Evolutionary conservation across 2,797 vertebrate species (phyloP).

Genomic region (Graptemys geographica): DNA sequence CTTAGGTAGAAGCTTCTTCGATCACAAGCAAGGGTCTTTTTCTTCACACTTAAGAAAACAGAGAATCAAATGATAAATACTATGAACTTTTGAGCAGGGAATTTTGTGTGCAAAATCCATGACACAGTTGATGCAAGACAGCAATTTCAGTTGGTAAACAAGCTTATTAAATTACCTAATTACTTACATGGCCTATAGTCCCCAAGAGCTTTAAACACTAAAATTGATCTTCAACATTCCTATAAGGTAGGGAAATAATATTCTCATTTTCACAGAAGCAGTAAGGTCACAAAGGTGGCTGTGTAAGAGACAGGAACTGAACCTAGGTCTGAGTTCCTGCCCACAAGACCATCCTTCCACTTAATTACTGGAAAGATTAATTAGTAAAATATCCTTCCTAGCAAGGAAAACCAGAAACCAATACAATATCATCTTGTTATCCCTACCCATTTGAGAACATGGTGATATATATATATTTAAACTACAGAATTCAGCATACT

Average conservation of each 20-base stretch:
- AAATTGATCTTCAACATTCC: conserved; percentile 12
- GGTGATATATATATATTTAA: neutral
- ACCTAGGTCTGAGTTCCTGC: neutral
- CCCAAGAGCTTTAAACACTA: neutral
- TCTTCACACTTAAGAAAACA: neutral
- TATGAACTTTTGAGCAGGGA: neutral
- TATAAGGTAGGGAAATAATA: neutral
- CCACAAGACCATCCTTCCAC: neutral
- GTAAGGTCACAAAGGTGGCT: too few species aligned
- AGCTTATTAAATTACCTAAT: conserved; percentile 13
- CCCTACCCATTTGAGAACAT: neutral
- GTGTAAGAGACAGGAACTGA: neutral
- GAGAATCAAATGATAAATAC: neutral
- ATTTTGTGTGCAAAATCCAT: neutral
- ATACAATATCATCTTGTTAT: neutral
- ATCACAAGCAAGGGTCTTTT: neutral
- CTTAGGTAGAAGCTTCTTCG: neutral
- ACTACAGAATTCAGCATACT: neutral
- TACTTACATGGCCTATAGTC: neutral
- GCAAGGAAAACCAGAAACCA: neutral
- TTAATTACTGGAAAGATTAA: neutral
- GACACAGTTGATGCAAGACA: neutral
- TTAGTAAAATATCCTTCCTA: neutral
- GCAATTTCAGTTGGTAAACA: neutral
- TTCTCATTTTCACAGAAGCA: neutral